A percentile compares a stretch with the other conserved stretches of the same genome.
Conservation (phyloP, 2,797 vertebrate genomes). For the Chlorospingus semifuscus region DNA sequence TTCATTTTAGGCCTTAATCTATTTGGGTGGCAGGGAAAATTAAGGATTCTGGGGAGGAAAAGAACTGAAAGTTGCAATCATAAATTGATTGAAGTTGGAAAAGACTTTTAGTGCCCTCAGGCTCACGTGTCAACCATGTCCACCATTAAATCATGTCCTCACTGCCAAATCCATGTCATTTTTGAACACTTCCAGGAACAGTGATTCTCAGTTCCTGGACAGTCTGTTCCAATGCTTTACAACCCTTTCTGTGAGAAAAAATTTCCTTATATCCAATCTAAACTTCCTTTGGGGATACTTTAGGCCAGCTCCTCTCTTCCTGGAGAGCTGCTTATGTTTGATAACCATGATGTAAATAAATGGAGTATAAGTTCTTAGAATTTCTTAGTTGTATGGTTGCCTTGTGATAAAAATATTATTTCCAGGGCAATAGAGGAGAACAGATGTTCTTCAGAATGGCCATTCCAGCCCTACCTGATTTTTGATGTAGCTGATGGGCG, state of each 20-base stretch:
- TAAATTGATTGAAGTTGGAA: neutral
- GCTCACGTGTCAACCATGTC: neutral
- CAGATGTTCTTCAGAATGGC: constrained; percentile 80
- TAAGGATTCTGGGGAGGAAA: neutral
- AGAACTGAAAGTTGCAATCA: neutral
- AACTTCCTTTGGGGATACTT: neutral
- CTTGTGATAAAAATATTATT: constrained; percentile 9
- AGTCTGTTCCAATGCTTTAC: neutral
- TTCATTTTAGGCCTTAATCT: neutral
- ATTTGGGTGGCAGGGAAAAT: neutral
- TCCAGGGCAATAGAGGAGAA: constrained; percentile 72
- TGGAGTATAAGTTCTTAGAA: neutral
- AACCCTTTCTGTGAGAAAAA: neutral
- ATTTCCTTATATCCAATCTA: accelerated
- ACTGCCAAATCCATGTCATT: neutral
- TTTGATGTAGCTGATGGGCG: constrained; percentile 84
- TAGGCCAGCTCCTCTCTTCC: neutral
- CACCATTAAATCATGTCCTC: neutral
- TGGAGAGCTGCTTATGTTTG: neutral
- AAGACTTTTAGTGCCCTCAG: neutral
- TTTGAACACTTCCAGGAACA: neutral
- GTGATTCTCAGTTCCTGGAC: neutral
- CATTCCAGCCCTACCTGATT: constrained; percentile 84
- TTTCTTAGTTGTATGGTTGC: neutral
- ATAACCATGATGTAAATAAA: neutral